A percentile compares a stretch with the other conserved stretches of the same genome.
Evolutionary conservation across 2,113 vertebrate species (phyloP).

Genomic region (Canis aureus): DNA sequence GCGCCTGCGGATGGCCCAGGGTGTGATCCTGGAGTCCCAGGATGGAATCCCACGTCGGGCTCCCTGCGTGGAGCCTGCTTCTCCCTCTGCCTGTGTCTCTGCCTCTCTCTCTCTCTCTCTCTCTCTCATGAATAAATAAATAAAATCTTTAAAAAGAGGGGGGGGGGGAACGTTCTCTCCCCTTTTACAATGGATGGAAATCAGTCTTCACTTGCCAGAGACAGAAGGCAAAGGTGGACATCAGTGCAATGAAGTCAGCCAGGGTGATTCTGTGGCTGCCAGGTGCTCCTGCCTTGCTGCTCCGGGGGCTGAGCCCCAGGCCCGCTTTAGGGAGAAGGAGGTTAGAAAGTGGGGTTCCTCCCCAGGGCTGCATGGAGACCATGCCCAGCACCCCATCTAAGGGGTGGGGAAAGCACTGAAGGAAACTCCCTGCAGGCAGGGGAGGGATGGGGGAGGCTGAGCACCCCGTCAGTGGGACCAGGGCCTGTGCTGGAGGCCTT

Average conservation of each 20-base stretch:
- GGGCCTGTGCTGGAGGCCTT: not conserved
- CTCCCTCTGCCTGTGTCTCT: too few species aligned
- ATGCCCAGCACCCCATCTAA: not conserved
- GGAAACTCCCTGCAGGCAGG: not conserved
- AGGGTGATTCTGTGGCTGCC: not conserved
- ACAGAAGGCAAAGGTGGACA: not conserved
- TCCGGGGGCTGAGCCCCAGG: not conserved
- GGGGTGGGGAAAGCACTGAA: not conserved
- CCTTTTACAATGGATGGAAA: not conserved
- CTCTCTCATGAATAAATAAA: too few species aligned
- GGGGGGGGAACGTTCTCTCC: too few species aligned
- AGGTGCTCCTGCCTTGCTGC: not conserved
- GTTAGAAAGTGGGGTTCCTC: not conserved
- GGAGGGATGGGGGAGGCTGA: not conserved
- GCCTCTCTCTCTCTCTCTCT: too few species aligned
- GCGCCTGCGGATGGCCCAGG: too few species aligned
- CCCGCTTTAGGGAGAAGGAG: not conserved
- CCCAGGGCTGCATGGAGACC: rapidly evolving
- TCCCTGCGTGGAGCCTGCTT: too few species aligned
- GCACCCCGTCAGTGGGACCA: not conserved
- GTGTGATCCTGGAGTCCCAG: too few species aligned
- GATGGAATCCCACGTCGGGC: too few species aligned
- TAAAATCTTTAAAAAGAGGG: too few species aligned
- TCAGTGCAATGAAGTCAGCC: not conserved
- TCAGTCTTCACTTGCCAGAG: not conserved